Percentiles rank a stretch among this genome's conserved stretches.
Conservation (phyloP, 2,888 invertebrate species). For the Perizoma affinitatum region DNA sequence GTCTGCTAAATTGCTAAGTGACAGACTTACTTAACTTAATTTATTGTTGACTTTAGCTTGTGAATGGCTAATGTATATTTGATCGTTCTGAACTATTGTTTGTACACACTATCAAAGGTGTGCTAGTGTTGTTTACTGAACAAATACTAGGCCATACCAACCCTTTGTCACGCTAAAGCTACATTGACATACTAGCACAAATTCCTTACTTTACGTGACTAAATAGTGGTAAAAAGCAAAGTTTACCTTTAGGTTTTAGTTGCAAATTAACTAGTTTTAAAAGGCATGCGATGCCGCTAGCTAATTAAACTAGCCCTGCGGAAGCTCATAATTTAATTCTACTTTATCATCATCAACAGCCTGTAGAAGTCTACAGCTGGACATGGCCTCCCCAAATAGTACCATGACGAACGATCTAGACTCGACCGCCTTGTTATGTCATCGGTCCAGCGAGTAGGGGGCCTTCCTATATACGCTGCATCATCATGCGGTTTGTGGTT, state of each 20-base stretch:
- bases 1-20: conserved; percentile 30
- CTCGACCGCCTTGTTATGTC: not conserved
- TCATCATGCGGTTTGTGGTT: too few species aligned
- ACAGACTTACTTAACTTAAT: conserved; percentile 29
- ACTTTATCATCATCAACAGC: not conserved
- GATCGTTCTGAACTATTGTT: conserved; percentile 33
- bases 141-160: conserved; percentile 50
- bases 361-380: too few species aligned
- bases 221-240: conserved; percentile 12
- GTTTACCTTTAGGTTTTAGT: conserved; percentile 23
- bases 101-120: conserved; percentile 28
- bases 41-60: conserved; percentile 28
- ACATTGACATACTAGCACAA: conserved; percentile 58
- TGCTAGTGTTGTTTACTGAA: conserved; percentile 41
- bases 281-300: conserved; percentile 8
- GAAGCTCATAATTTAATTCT: not conserved
- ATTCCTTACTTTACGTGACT: conserved; percentile 58
- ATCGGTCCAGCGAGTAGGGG: too few species aligned
- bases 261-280: conserved; percentile 13
- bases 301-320: conserved; percentile 5
- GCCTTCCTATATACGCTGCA: too few species aligned
- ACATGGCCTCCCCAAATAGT: too few species aligned
- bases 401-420: too few species aligned
- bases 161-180: conserved; percentile 57
- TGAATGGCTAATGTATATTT: conserved; percentile 33